Conservation (phyloP, 2,888 invertebrate species). For the Melanargia galathea region DNA sequence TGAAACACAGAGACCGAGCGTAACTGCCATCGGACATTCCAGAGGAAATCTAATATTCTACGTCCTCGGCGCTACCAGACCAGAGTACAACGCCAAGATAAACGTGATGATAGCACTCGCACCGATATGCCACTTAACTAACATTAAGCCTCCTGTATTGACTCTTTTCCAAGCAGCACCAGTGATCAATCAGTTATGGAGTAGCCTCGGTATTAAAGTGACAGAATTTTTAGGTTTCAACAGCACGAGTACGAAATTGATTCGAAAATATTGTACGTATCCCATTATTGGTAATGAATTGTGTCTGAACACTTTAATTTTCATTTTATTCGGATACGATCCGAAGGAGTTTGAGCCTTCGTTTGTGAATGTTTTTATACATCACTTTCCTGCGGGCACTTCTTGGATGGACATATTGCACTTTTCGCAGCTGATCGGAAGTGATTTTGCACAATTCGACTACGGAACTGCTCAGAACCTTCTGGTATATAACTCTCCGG, state of each 20-base stretch:
- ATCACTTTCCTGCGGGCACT: conserved; percentile 53
- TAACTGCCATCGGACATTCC: conserved; percentile 85
- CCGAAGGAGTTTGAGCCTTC: background rate
- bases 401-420: conserved; percentile 53
- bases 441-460: conserved; percentile 49
- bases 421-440: conserved; percentile 46
- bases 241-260: background rate
- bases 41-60: conserved; percentile 84
- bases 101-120: conserved; percentile 70
- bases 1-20: conserved; percentile 65
- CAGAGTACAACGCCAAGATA: conserved; percentile 83
- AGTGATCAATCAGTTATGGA: conserved; percentile 21
- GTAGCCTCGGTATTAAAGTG: conserved; percentile 13
- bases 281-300: background rate
- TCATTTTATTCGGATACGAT: background rate
- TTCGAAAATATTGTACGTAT: background rate
- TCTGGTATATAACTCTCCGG: conserved; percentile 37
- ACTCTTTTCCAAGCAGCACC: conserved; percentile 9
- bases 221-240: conserved; percentile 21
- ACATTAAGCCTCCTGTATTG: conserved; percentile 36
- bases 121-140: conserved; percentile 48
- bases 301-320: background rate
- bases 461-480: conserved; percentile 47
- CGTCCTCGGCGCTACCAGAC: conserved; percentile 76
- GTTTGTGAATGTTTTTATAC: conserved; percentile 22